Evolutionary conservation across 2,113 vertebrate species (phyloP).

Genomic region (Oryzias woworae): DNA sequence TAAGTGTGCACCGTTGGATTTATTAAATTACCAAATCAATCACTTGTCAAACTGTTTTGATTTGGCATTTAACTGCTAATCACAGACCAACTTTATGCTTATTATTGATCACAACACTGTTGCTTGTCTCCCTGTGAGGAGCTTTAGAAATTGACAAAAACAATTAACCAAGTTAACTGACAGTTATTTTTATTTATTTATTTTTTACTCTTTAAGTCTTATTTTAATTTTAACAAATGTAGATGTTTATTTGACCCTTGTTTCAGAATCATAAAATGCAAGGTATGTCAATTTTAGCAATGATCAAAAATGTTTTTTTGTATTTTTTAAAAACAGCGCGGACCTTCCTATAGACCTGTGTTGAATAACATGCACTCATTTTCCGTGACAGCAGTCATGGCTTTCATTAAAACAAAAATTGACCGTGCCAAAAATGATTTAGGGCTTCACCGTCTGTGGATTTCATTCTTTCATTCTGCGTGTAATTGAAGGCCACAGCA

Average conservation of each 20-base stretch:
- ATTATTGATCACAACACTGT: too few species aligned
- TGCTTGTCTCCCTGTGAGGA: too few species aligned
- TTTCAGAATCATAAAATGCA: neutral
- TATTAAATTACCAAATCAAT: too few species aligned
- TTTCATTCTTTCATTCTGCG: constrained; percentile 15
- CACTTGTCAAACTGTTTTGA: too few species aligned
- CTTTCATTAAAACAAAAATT: constrained; percentile 10
- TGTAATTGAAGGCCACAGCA: constrained; percentile 13
- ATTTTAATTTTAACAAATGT: constrained; percentile 1
- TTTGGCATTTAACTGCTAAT: too few species aligned
- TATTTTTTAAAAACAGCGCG: constrained; percentile 5
- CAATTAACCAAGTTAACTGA: too few species aligned
- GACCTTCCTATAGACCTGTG: neutral
- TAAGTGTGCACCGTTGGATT: too few species aligned
- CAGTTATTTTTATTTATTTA: too few species aligned
- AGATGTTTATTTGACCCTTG: constrained; percentile 8
- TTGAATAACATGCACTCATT: constrained; percentile 7
- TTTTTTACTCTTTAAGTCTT: constrained; percentile 6
- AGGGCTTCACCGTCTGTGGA: neutral
- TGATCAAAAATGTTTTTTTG: neutral
- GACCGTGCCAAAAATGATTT: constrained; percentile 1
- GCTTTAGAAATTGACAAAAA: too few species aligned
- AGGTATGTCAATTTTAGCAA: neutral
- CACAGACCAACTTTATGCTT: too few species aligned
- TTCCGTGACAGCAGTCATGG: constrained; percentile 5